Evolutionary conservation across 1,140 invertebrate species (phyloP), one percentile per base, ranked within the genome.

Genomic region (Bombus sylvicola): DNA sequence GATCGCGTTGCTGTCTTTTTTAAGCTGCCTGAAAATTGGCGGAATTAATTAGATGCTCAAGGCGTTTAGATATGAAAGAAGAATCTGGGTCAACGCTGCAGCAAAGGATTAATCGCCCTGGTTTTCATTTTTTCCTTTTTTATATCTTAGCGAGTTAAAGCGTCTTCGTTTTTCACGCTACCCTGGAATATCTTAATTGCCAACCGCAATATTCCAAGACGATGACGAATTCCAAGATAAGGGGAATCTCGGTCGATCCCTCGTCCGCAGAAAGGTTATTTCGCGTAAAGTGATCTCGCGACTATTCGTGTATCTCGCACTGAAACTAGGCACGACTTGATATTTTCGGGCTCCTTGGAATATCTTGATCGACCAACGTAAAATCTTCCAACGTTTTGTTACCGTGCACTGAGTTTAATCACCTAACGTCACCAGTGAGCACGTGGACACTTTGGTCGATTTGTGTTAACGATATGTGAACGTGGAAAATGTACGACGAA

Each of bases 211-310:
- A 62, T 41, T n/a, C 28, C 53, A 28, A 18, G 34, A 59, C 25
- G 13, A 9, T 64, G 57, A 77, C 57, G 75, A 64, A 41, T 77
- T 41, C 25, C 2, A 15, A 76, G 74, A 59, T 77, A 64, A 77
- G 37, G 1, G 10, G 15, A 64, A 41, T 62, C 34, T 41, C 28
- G 75, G 37, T 31, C 57, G 75, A 41, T 41, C 57, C 0, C 37
- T 18, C 47, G 12, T 37, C 25, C 34, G 1, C 9, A 0, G 13
- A 28, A 34, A 31, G 28, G 57, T 76, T 39, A 62, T 57, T 76
- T 37, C 47, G 25, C 12, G 10, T 47, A 3, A 13, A 39, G 15
- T 9, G 57, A 25, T 9, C 15, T 53, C 47, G 6, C 18, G 47
- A 53, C 47, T 53, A 53, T 22, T 37, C 66, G 6, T 41, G 72